phyloP scores from a whole-genome alignment of 2,113 vertebrate genomes.

The Seriola aureovittata region DNA sequence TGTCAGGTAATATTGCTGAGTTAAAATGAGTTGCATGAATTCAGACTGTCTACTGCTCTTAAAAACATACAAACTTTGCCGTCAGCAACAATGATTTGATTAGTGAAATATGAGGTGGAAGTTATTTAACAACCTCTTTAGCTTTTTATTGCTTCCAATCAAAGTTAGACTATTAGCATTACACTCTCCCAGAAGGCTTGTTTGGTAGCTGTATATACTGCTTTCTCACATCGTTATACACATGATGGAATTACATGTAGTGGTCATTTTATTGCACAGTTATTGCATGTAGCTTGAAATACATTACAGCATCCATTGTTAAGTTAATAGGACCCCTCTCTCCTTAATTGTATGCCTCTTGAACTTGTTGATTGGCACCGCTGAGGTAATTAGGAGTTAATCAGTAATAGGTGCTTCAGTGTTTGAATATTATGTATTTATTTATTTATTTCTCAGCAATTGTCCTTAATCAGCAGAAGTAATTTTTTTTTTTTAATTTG shows the following conservation, averaged over 20 bases:
- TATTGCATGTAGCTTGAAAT: slow-evolving; percentile 12
- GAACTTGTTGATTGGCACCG: background rate
- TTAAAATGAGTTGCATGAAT: background rate
- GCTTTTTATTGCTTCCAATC: background rate
- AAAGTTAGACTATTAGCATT: background rate
- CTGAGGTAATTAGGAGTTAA: slow-evolving; percentile 2
- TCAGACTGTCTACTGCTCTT: background rate
- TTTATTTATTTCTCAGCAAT: background rate
- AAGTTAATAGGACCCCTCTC: background rate
- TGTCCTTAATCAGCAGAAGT: background rate
- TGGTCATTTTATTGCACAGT: background rate
- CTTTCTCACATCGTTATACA: slow-evolving; percentile 2
- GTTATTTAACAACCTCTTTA: background rate
- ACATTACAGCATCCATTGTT: background rate
- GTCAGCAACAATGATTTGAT: background rate
- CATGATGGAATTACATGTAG: background rate
- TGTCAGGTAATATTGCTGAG: background rate
- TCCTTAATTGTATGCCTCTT: slow-evolving; percentile 7
- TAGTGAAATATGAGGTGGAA: background rate
- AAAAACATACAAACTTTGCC: background rate
- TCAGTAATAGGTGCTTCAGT: background rate
- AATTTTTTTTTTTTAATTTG: background rate
- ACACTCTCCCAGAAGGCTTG: background rate
- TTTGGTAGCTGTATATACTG: background rate
- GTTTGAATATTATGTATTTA: background rate